Percentiles rank a stretch among this genome's conserved stretches.
Evolutionary conservation across 2,888 invertebrate genomes (phyloP).

Genomic region (Aproaerema taeniolella): DNA sequence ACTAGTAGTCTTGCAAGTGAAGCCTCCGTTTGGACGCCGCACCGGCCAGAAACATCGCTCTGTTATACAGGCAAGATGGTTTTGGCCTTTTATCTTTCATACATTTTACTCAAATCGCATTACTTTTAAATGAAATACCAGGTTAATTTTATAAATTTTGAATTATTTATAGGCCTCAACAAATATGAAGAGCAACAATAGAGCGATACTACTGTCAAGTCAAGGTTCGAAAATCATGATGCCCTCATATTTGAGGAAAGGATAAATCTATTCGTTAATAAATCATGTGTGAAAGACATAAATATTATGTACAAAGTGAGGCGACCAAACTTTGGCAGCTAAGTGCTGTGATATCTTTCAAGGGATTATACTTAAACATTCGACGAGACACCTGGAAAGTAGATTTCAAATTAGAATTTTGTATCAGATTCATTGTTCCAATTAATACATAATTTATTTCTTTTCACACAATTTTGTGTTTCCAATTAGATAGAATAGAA

Average conservation of each 20-base stretch:
- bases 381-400: slow-evolving; percentile 76
- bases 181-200: too few species aligned
- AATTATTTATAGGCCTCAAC: too few species aligned
- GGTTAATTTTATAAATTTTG: too few species aligned
- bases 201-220: too few species aligned
- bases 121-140: too few species aligned
- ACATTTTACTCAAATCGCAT: too few species aligned
- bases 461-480: slow-evolving; percentile 63
- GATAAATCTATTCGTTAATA: too few species aligned
- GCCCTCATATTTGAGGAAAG: too few species aligned
- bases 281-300: too few species aligned
- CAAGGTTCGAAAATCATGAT: too few species aligned
- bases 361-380: slow-evolving; percentile 70
- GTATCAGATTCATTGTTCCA: slow-evolving; percentile 61
- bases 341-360: slow-evolving; percentile 68
- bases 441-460: slow-evolving; percentile 39
- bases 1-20: slow-evolving; percentile 66
- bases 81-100: not conserved
- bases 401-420: slow-evolving; percentile 76
- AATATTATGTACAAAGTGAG: too few species aligned
- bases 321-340: slow-evolving; percentile 53
- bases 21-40: slow-evolving; percentile 53
- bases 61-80: slow-evolving; percentile 1
- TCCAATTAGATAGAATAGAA: slow-evolving; percentile 52
- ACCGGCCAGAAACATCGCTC: slow-evolving; percentile 33